phyloP scores from a whole-genome alignment of 92 coral and sea anemone species.

The Montipora capitata region DNA sequence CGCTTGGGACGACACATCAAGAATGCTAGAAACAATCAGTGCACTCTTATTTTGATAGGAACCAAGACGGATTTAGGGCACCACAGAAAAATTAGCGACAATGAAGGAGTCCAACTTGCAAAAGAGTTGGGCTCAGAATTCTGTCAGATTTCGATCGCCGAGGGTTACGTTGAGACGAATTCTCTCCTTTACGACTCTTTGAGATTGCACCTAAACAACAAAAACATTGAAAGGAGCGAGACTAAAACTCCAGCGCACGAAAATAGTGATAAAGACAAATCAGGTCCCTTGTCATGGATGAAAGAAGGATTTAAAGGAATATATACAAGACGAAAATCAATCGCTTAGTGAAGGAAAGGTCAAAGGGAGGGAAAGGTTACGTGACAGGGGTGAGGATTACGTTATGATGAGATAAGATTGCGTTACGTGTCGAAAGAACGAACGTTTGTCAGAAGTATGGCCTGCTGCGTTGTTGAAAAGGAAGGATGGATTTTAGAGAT shows the following conservation, averaged over 20 bases:
- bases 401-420: too few species aligned
- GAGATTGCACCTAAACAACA: conserved; percentile 15
- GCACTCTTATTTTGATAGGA: conserved; percentile 65
- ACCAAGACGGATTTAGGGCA: conserved; percentile 81
- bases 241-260: conserved; percentile 30
- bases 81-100: conserved; percentile 64
- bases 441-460: too few species aligned
- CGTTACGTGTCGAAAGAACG: too few species aligned
- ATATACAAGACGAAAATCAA: conserved; percentile 43
- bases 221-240: conserved; percentile 50
- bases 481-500: too few species aligned
- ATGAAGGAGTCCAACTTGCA: conserved; percentile 72
- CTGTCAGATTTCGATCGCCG: conserved; percentile 83
- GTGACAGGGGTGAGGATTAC: not conserved
- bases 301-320: conserved; percentile 56
- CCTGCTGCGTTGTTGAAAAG: too few species aligned
- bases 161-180: conserved; percentile 65
- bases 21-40: conserved; percentile 18
- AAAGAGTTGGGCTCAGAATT: conserved; percentile 75
- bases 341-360: not conserved
- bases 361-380: not conserved
- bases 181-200: conserved; percentile 60
- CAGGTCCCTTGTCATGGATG: conserved; percentile 36
- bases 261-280: conserved; percentile 44
- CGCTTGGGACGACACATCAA: conserved; percentile 59